Conservation (phyloP, 2,888 invertebrate species). For the Drosophila lacicola region DNA sequence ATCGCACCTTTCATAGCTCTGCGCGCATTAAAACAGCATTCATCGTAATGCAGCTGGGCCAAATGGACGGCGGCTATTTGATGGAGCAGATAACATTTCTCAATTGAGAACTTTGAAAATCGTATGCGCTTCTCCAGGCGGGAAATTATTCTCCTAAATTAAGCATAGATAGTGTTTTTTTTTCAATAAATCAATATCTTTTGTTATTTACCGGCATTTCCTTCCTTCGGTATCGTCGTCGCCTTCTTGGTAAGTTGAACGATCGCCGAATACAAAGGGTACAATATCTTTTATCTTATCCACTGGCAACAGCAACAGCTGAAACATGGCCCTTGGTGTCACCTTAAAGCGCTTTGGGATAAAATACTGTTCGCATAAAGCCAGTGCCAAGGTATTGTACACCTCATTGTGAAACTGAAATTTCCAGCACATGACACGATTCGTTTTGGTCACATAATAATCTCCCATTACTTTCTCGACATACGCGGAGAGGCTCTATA, state of each 20-base stretch:
- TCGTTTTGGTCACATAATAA: constrained; percentile 80
- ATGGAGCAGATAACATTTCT: constrained; percentile 77
- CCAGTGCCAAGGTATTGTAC: constrained; percentile 80
- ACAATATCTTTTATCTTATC: constrained; percentile 73
- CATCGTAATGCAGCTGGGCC: constrained; percentile 73
- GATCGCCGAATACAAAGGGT: constrained; percentile 81
- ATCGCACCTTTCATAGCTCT: constrained; percentile 60
- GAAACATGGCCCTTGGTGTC: constrained; percentile 36
- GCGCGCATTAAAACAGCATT: constrained; percentile 75
- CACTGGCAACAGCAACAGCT: constrained; percentile 64
- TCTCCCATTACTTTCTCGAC: constrained; percentile 83
- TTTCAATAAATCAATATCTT: too few relatives aligned
- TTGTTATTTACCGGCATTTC: constrained; percentile 32
- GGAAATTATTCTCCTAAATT: constrained; percentile 49
- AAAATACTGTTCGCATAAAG: constrained; percentile 73
- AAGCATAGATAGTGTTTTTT: background rate
- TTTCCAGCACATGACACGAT: constrained; percentile 84
- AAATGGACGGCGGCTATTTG: constrained; percentile 75
- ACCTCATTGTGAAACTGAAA: constrained; percentile 83
- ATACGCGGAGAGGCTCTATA: constrained; percentile 50
- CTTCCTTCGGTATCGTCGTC: constrained; percentile 57
- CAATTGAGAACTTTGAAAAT: constrained; percentile 79
- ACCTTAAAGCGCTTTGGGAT: constrained; percentile 33
- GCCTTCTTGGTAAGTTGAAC: constrained; percentile 77
- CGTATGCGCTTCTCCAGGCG: constrained; percentile 78